Evolutionary conservation across 1,140 invertebrate genomes (phyloP).

Genomic region (Papilio aristodemus): DNA sequence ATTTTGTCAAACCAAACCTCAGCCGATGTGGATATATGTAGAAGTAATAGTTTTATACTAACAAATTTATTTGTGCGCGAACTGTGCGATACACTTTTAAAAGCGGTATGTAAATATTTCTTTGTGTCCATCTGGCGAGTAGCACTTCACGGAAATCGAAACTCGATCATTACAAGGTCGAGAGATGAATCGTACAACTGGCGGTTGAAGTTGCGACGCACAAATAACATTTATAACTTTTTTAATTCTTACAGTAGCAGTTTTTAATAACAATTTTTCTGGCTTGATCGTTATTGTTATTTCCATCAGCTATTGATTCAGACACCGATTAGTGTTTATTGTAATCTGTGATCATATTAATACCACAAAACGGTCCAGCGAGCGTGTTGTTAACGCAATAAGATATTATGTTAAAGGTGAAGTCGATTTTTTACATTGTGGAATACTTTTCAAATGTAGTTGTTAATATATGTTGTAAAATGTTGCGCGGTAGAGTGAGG

Average conservation of each 20-base stretch:
- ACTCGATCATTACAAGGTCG: conserved; percentile 30
- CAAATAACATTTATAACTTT: conserved; percentile 1
- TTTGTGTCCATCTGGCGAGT: conserved; percentile 30
- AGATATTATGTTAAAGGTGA: neutral
- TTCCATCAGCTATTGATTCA: neutral
- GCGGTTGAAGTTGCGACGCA: neutral
- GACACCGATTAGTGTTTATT: neutral
- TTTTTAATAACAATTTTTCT: neutral
- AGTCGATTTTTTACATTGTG: neutral
- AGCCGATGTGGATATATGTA: conserved; percentile 34
- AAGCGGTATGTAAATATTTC: conserved; percentile 9
- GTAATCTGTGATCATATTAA: neutral
- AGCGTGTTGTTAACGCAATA: neutral
- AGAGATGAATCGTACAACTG: conserved; percentile 10
- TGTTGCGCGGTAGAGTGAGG: neutral
- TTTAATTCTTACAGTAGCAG: neutral
- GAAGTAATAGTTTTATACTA: neutral
- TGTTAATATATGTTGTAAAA: neutral
- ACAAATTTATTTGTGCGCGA: neutral
- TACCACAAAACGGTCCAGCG: neutral
- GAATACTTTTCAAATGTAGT: neutral
- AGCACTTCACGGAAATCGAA: conserved; percentile 31
- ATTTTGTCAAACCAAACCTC: conserved; percentile 50
- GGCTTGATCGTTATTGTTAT: neutral
- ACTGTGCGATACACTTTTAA: neutral